phyloP scores from a whole-genome alignment of 2,888 invertebrate species.

The Drosophila demipolita region DNA sequence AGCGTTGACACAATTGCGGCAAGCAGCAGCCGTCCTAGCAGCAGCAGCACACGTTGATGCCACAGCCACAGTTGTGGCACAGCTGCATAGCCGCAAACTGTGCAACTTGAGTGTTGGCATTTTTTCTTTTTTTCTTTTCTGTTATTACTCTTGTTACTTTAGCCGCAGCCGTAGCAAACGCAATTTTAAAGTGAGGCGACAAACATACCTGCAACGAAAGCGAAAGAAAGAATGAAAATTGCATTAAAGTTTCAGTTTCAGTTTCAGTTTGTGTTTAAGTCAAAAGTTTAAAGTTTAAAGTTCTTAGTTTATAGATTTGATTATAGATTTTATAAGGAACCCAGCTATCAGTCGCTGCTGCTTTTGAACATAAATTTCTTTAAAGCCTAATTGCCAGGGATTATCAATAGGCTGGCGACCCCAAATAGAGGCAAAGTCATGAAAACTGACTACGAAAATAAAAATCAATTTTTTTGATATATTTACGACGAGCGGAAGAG shows the following conservation, averaged over 20 bases:
- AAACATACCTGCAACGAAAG: constrained; percentile 68
- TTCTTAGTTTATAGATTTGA: constrained; percentile 9
- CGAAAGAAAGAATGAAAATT: constrained; percentile 56
- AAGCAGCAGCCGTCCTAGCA: constrained; percentile 29
- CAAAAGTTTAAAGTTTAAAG: constrained; percentile 1
- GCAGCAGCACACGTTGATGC: constrained; percentile 29
- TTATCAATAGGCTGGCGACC: constrained; percentile 57
- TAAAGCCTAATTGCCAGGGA: constrained; percentile 64
- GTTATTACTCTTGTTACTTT: constrained; percentile 27
- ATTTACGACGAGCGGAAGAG: constrained; percentile 63
- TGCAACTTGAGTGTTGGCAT: constrained; percentile 49
- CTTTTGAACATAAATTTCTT: constrained; percentile 57
- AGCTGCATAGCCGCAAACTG: constrained; percentile 18
- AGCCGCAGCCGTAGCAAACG: neutral
- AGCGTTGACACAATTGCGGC: constrained; percentile 73
- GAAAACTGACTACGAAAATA: constrained; percentile 50
- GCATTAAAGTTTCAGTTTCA: constrained; percentile 65
- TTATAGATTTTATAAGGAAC: constrained; percentile 8
- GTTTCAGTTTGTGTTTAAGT: constrained; percentile 16
- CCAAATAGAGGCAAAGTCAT: constrained; percentile 43
- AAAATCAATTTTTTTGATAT: constrained; percentile 65
- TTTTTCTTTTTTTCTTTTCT: constrained; percentile 29
- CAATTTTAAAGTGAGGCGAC: constrained; percentile 28
- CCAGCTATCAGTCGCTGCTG: constrained; percentile 35
- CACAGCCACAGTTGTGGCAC: constrained; percentile 19